phyloP scores from a whole-genome alignment of 2,113 vertebrate genomes.

The Indicator maculatus region DNA sequence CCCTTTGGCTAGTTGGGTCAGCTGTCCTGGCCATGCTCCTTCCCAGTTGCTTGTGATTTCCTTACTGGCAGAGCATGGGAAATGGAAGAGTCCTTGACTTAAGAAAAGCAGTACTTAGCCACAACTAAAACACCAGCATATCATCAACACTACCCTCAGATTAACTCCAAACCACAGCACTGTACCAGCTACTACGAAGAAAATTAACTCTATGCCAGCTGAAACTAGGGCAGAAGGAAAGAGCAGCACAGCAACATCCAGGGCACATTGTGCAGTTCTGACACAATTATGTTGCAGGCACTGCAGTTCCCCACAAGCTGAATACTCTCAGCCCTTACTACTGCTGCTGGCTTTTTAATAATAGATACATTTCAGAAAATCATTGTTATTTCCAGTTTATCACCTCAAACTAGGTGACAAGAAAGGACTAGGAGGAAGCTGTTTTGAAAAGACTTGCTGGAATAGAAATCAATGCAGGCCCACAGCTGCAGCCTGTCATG shows the following conservation, averaged over 20 bases:
- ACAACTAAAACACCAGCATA: neutral
- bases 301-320: neutral
- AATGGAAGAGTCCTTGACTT: neutral
- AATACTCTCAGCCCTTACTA: neutral
- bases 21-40: neutral
- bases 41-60: neutral
- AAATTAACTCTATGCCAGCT: neutral
- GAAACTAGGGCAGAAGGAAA: neutral
- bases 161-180: neutral
- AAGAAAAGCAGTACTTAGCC: neutral
- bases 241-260: neutral
- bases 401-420: neutral
- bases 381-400: neutral
- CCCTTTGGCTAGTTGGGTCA: neutral
- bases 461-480: neutral
- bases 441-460: neutral
- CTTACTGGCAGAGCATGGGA: neutral
- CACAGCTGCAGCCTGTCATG: neutral
- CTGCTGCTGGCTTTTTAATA: neutral
- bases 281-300: neutral
- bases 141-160: neutral
- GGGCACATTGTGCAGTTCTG: neutral
- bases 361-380: neutral
- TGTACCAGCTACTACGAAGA: neutral
- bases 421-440: neutral